Evolutionary conservation across 2,888 invertebrate species (phyloP).

Genomic region (Agonopterix heracliana): DNA sequence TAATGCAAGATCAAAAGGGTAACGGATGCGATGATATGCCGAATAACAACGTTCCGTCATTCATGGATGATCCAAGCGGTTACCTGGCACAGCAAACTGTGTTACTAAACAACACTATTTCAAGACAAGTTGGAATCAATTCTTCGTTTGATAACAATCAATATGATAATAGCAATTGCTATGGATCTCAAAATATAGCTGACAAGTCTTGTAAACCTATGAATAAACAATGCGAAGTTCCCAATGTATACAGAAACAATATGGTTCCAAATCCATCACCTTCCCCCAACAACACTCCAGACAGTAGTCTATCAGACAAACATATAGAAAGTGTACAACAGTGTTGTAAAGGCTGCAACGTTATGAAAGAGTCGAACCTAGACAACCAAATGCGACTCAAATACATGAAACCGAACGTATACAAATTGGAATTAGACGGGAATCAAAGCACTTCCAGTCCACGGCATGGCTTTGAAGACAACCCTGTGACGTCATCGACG

Average conservation of each 20-base stretch:
- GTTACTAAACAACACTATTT: conserved; percentile 88
- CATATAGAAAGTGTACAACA: conserved; percentile 40
- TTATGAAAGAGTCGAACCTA: conserved; percentile 59
- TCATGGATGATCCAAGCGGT: conserved; percentile 93
- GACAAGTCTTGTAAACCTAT: conserved; percentile 42
- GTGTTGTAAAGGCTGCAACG: conserved; percentile 74
- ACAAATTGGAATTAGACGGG: conserved; percentile 66
- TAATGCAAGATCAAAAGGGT: conserved; percentile 51
- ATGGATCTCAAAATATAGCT: conserved; percentile 36
- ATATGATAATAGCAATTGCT: conserved; percentile 42
- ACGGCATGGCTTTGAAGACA: conserved; percentile 70
- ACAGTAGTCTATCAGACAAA: conserved; percentile 64
- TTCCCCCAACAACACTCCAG: conserved; percentile 64
- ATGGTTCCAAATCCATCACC: conserved; percentile 53
- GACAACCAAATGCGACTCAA: conserved; percentile 57
- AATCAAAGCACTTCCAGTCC: conserved; percentile 73
- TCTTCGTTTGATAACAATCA: conserved; percentile 47
- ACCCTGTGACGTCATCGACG: conserved; percentile 82
- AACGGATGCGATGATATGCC: conserved; percentile 64
- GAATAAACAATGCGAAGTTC: conserved; percentile 35
- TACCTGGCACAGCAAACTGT: conserved; percentile 94
- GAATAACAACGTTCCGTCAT: conserved; percentile 82
- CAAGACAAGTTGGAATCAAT: conserved; percentile 76
- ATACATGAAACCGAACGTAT: conserved; percentile 57
- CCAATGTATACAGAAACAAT: conserved; percentile 47